Conservation (phyloP, 1,140 invertebrate species). For the Ridgeia piscesae region DNA sequence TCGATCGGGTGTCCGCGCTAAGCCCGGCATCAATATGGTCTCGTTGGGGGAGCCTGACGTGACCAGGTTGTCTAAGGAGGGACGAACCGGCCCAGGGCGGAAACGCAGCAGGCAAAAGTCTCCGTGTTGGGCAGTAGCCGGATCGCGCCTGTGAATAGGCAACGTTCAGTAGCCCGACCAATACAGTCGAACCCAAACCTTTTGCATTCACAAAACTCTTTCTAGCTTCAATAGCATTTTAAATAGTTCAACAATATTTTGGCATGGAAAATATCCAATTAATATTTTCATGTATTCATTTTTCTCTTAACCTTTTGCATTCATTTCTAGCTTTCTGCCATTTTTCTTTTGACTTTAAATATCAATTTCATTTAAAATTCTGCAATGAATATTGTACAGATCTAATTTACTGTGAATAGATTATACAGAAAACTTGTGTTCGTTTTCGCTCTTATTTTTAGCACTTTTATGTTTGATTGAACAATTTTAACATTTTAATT, state of each 20-base stretch:
- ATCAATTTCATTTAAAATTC: no score
- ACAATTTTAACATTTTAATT: no score
- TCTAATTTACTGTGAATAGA: no score
- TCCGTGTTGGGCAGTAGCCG: constrained; percentile 95
- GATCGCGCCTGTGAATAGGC: constrained; percentile 93
- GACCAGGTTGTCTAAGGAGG: constrained; percentile 87
- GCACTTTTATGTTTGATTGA: no score
- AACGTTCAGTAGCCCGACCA: constrained; percentile 77
- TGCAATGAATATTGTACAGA: no score
- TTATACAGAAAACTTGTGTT: no score
- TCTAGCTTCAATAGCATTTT: neutral
- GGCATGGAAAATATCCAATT: no score
- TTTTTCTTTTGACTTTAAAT: no score
- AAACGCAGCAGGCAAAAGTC: constrained; percentile 96
- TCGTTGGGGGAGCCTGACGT: constrained; percentile 73
- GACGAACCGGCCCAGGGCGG: constrained; percentile 94
- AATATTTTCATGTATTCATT: no score
- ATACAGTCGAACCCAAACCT: constrained; percentile 80
- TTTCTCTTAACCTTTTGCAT: no score
- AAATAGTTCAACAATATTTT: neutral
- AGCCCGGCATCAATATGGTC: constrained; percentile 89
- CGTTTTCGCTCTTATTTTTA: no score
- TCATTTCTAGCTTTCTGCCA: no score
- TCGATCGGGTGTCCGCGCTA: constrained; percentile 66
- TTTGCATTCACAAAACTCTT: constrained; percentile 59